Base-by-base conservation (phyloP, 1,140 invertebrate species). In the Sarcophaga peregrina region DNA sequence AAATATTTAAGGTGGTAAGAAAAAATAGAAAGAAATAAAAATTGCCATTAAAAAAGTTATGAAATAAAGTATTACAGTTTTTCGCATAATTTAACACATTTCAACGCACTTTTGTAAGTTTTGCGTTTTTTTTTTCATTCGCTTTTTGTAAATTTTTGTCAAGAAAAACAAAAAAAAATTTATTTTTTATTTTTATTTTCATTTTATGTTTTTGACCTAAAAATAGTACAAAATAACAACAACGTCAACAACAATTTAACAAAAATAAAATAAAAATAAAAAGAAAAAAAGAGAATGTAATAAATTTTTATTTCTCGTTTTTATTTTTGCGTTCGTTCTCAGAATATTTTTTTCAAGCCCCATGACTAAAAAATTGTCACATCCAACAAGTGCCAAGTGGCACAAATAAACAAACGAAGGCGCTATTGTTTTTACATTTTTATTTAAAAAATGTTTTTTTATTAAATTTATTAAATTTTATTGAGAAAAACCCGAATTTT, bases 341-440 rank as follows among this genome's bases (percentile, higher is more conserved):
- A 58, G 54, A 58, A 58, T 54, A 37, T 54, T 10, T 58, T 15
- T 58, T 58, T 58, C 11, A 58, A 58, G n/a, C 15, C 54, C 45
- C 74, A 47, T 47, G 74, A 47, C 74, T 47, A 76, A 8, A n/a
- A 76, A 47, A 47, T 46, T 76, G 74, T 76, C 46, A n/a, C n/a
- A 47, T 47, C 46, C 47, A 75, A 47, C n/a, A 76, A 15, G 74
- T 76, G 74, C 74, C 74, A 76, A 76, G 74, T 76, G 15, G 74
- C 46, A 76, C 74, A 25, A 72, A n/a, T n/a, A n/a, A 25, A 17
- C 8, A 25, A 9, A 20, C 62, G 25, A 37, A 37, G 74, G 74
- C 74, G 45, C 74, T 76, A 76, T 76, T 76, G 74, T 73, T n/a
- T 76, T 48, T 48, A 17, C 47, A 46, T 74, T 15, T 76, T 72